Conservation (phyloP, 2,113 vertebrate species). For the Rhynchopsitta pachyrhyncha region DNA sequence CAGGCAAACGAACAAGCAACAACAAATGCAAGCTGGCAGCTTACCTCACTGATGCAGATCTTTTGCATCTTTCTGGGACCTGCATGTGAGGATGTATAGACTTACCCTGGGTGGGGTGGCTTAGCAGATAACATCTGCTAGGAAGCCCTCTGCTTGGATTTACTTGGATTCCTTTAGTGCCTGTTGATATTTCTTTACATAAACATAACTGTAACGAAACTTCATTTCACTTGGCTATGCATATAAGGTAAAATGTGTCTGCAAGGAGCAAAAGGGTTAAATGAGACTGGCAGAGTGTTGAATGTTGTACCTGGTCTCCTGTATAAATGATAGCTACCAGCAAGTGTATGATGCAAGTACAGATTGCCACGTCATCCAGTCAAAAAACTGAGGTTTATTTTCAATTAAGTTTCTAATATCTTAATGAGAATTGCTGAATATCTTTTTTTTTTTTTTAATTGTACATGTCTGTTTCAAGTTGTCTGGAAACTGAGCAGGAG, state of each 20-base stretch:
- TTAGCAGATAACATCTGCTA: neutral
- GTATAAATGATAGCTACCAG: neutral
- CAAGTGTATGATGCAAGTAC: neutral
- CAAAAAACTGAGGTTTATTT: neutral
- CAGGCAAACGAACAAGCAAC: neutral
- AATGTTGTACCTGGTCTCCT: neutral
- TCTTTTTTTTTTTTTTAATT: neutral
- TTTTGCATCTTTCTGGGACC: neutral
- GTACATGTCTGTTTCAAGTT: neutral
- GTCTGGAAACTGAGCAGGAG: neutral
- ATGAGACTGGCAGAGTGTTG: neutral
- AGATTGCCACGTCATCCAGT: neutral
- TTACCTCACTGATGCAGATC: neutral
- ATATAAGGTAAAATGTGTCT: neutral
- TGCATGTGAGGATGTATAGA: neutral
- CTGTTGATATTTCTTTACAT: neutral
- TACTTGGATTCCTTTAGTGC: neutral
- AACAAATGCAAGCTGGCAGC: neutral
- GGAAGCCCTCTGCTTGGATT: neutral
- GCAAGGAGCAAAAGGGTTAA: neutral
- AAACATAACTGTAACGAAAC: neutral
- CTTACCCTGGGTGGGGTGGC: too few species aligned
- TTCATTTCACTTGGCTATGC: neutral
- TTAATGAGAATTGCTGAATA: neutral
- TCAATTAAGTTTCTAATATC: neutral